These are phyloP conservation scores for Eublepharis macularius DNA, from an alignment of 2,113 vertebrate genomes.

Conservation along the genomic window DNA sequence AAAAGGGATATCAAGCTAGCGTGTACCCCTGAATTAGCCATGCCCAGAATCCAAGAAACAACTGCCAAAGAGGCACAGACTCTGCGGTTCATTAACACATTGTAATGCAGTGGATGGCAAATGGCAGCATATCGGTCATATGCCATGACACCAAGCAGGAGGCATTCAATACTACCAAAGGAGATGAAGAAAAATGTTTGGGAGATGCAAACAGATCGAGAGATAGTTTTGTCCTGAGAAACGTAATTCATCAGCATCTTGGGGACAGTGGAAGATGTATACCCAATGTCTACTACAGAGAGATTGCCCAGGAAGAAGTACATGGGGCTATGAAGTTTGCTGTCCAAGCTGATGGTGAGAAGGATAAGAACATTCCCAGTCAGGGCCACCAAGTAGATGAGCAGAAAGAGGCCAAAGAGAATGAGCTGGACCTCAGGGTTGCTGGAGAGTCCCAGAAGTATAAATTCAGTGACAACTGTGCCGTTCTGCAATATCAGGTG, in stretches of 20 bases:
- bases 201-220: background rate
- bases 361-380: constrained; percentile 5
- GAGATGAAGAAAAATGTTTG: constrained; percentile 19
- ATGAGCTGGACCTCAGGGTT: background rate
- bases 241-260: constrained; percentile 5
- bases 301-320: constrained; percentile 24
- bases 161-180: background rate
- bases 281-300: constrained; percentile 9
- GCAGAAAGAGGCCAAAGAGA: background rate
- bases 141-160: constrained; percentile 11
- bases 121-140: constrained; percentile 29
- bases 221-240: background rate
- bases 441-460: constrained; percentile 11
- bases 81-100: background rate
- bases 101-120: constrained; percentile 20
- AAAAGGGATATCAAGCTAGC: background rate
- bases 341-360: background rate
- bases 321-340: constrained; percentile 14
- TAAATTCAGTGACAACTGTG: constrained; percentile 15
- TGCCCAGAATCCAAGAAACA: background rate
- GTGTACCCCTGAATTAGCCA: background rate
- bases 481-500: background rate
- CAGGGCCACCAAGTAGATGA: background rate
- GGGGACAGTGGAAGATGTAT: constrained; percentile 9
- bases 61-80: background rate